Evolutionary conservation across 1,140 invertebrate genomes (phyloP), one percentile per base, ranked within the genome.

Genomic region (Ceratosolen fusciceps): DNA sequence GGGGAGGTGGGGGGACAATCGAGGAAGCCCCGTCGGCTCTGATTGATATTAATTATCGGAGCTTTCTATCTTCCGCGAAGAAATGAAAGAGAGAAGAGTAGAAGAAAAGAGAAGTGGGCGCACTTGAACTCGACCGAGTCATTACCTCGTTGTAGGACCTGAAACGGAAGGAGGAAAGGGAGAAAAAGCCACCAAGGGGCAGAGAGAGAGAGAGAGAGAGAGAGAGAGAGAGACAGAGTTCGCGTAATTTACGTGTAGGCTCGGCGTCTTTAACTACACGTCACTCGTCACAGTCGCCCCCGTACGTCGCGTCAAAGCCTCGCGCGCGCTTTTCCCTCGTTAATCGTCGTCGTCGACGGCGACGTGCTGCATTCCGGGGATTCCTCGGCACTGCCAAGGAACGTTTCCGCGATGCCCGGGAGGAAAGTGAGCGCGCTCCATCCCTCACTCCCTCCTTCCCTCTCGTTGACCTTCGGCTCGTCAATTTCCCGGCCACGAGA

Each of bases 41-140:
- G n/a, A 24, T 10, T 21, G 47, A 24, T 52, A 67, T 75, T 62
- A 65, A 74, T 62, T 65, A 74, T 34, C 26, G 31, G 39, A 49
- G n/a, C 39, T 49, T 74, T 52, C 43, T 54, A 67, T 76, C 74
- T 76, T 76, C 74, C 74, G 74, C 62, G 54, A 67, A 39, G 43
- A 26, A 67, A 24, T 24, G 43, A 26, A 43, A 65, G 19, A n/a
- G n/a, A n/a, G 26, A 1, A 37, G 24, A 8, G 37, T 16, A 7
- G 8, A 47, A 47, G 14, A 52, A 54, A n/a, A 54, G 14, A 71
- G 19, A 29, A 7, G 0, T 10, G 3, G 8, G 0, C 56, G 56
- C 34, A 39, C 67, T 47, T 29, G 19, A n/a, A 72, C 21, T 72
- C 8, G 2, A 8, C 2, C 49, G 26, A 49, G 21, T 47, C 26